phyloP scores from a whole-genome alignment of 2,113 vertebrate genomes.

The Etia nguti region DNA sequence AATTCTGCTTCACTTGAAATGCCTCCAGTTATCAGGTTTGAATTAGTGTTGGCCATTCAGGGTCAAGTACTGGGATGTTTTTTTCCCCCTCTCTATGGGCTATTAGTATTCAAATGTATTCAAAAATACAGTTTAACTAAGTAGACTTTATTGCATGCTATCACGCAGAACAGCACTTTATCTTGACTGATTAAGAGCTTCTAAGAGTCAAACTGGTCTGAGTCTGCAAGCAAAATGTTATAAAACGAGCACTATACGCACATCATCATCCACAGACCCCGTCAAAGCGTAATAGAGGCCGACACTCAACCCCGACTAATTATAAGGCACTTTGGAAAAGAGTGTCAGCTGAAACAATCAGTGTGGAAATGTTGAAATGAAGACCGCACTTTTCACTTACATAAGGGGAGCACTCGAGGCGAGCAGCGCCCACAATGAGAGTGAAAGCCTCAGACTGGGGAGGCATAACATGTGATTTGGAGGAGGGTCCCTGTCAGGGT shows the following conservation, averaged over 20 bases:
- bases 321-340: background rate
- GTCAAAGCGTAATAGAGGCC: background rate
- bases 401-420: background rate
- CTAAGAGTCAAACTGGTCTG: background rate
- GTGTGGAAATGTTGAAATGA: slow-evolving; percentile 5
- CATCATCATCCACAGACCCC: background rate
- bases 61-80: background rate
- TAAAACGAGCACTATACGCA: background rate
- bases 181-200: background rate
- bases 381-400: slow-evolving; percentile 10
- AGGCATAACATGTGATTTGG: slow-evolving; percentile 47
- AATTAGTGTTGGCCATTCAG: background rate
- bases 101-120: background rate
- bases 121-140: background rate
- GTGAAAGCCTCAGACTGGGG: background rate
- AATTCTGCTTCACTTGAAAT: background rate
- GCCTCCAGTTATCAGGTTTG: background rate
- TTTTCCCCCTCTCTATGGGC: background rate
- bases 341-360: background rate
- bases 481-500: slow-evolving; percentile 51
- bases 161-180: background rate
- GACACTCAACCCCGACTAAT: background rate
- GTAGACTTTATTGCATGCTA: background rate
- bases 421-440: slow-evolving; percentile 7
- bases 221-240: background rate